A percentile compares a stretch with the other conserved stretches of the same genome.
Conservation (phyloP, 2,113 vertebrate genomes). For the Oryzias melastigma region DNA sequence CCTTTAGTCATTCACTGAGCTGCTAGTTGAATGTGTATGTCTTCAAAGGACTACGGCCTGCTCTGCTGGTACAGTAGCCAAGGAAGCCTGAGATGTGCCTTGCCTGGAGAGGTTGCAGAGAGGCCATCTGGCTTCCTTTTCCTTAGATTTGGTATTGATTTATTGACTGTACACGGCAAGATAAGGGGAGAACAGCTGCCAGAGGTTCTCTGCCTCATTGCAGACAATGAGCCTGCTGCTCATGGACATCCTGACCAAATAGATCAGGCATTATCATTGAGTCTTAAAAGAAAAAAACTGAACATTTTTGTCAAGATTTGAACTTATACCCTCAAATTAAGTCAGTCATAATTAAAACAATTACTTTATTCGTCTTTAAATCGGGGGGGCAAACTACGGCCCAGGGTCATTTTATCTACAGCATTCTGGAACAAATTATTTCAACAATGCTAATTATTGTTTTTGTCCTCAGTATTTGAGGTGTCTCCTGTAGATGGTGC, state of each 20-base stretch:
- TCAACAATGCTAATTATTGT: too few relatives aligned
- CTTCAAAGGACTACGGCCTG: constrained; percentile 77
- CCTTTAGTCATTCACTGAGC: constrained; percentile 83
- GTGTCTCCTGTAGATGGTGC: too few relatives aligned
- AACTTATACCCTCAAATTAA: neutral
- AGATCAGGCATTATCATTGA: constrained; percentile 29
- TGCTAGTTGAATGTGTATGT: constrained; percentile 77
- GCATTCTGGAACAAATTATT: too few relatives aligned
- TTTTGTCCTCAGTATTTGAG: too few relatives aligned
- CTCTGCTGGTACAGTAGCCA: constrained; percentile 75
- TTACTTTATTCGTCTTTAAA: neutral
- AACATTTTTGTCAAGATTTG: too few relatives aligned
- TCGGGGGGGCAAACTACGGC: too few relatives aligned
- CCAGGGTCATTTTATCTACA: too few relatives aligned
- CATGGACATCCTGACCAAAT: constrained; percentile 50
- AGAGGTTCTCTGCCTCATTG: constrained; percentile 50
- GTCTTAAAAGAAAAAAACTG: neutral
- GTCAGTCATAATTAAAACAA: neutral
- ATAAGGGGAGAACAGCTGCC: constrained; percentile 76
- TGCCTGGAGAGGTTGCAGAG: constrained; percentile 51
- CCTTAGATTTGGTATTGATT: constrained; percentile 81
- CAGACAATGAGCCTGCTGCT: constrained; percentile 61
- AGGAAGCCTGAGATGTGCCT: constrained; percentile 64
- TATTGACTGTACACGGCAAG: constrained; percentile 78
- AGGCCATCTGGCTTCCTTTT: constrained; percentile 81